These are phyloP conservation scores for Rhabditoides inermis DNA, from an alignment of 2,888 invertebrate species.

Conservation along the genomic window DNA sequence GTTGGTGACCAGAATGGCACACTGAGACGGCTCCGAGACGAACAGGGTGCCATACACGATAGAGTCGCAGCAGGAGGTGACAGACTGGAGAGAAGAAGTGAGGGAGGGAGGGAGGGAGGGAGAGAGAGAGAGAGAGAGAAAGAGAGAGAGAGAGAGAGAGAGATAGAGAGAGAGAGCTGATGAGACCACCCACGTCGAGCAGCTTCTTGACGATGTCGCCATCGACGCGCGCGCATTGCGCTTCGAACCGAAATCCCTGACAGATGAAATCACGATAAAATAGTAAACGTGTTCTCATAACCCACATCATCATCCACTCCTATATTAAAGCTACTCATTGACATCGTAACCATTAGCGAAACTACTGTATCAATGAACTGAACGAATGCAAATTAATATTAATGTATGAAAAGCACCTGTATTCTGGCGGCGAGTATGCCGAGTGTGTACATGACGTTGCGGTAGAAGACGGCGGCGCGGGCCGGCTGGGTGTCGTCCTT, in stretches of 20 bases:
- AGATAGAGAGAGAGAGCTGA: no score
- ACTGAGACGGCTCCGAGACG: constrained; percentile 34
- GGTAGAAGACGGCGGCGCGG: constrained; percentile 28
- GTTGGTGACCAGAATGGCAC: constrained; percentile 47
- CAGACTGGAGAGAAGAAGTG: background rate
- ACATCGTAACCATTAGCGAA: constrained; percentile 35
- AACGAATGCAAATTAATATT: background rate
- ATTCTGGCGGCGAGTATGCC: constrained; percentile 41
- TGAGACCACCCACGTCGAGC: no score
- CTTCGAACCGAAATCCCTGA: background rate
- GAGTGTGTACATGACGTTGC: constrained; percentile 36
- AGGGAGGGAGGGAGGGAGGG: no score
- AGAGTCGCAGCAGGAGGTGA: constrained; percentile 4
- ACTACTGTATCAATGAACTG: background rate
- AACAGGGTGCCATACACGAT: constrained; percentile 37
- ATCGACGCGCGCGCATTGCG: background rate
- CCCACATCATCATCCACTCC: constrained; percentile 7
- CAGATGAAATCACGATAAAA: background rate
- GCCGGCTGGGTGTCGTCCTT: constrained; percentile 19
- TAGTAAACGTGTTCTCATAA: constrained; percentile 4
- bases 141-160: no score
- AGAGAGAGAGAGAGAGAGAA: no score
- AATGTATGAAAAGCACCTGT: constrained; percentile 7
- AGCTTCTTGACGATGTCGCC: constrained; percentile 14
- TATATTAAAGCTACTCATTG: constrained; percentile 17